phyloP scores from a whole-genome alignment of 30 jellyfish, hydroid and myxozoan species.

The Haliclystus octoradiatus region DNA sequence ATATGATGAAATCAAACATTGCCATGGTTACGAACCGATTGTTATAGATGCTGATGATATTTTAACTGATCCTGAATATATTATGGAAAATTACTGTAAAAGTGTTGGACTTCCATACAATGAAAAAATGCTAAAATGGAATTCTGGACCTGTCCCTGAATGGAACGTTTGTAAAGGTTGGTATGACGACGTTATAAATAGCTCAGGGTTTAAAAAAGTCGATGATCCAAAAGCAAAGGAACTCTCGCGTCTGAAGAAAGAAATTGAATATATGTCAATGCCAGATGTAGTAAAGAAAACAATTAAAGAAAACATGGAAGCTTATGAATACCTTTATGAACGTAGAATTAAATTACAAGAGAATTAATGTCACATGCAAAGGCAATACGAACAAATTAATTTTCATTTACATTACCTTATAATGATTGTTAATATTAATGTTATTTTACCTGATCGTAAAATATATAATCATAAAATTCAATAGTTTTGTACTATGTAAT shows the following conservation, averaged over 20 bases:
- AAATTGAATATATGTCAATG: slow-evolving; percentile 6
- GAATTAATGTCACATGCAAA: too few relatives aligned
- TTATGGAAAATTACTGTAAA: slow-evolving; percentile 70
- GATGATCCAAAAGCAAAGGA: not conserved
- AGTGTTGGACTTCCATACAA: slow-evolving; percentile 56
- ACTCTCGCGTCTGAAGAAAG: slow-evolving; percentile 7
- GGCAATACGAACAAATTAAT: too few relatives aligned
- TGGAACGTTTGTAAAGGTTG: slow-evolving; percentile 96
- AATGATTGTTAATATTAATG: too few relatives aligned
- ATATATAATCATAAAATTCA: too few relatives aligned
- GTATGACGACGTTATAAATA: slow-evolving; percentile 78
- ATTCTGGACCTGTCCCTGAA: slow-evolving; percentile 82
- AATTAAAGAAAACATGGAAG: slow-evolving; percentile 40
- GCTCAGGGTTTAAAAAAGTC: slow-evolving; percentile 61
- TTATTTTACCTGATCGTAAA: too few relatives aligned
- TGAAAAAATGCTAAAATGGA: slow-evolving; percentile 80
- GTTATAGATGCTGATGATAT: slow-evolving; percentile 87
- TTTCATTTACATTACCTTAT: too few relatives aligned
- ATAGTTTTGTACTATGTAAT: too few relatives aligned
- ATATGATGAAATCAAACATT: slow-evolving; percentile 29
- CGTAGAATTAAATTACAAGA: slow-evolving; percentile 17
- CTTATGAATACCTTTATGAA: slow-evolving; percentile 38
- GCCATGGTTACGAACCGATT: slow-evolving; percentile 38
- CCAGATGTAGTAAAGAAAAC: slow-evolving; percentile 55
- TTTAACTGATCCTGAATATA: slow-evolving; percentile 69